These are phyloP conservation scores for Petromus typicus DNA, from an alignment of 2,113 vertebrate species.

Conservation along the genomic window DNA sequence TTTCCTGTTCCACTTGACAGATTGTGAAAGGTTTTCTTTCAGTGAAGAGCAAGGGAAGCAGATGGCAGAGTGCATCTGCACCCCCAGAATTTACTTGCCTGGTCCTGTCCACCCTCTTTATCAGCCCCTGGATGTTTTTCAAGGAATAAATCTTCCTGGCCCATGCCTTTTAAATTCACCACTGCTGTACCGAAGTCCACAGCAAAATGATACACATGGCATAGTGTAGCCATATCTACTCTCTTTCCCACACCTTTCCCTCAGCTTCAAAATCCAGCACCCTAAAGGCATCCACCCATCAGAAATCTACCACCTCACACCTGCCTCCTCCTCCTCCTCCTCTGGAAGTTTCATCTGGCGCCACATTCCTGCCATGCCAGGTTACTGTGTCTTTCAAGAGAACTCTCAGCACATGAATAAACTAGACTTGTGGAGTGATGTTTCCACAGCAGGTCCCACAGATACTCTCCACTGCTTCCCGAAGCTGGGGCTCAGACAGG, in stretches of 20 bases:
- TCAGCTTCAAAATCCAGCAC: background rate
- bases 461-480: background rate
- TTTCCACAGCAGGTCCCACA: background rate
- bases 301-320: background rate
- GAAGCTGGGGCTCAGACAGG: background rate
- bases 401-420: background rate
- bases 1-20: background rate
- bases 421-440: background rate
- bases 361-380: background rate
- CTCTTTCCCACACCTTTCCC: fast-evolving
- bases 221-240: background rate
- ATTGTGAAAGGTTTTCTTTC: background rate
- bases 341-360: background rate
- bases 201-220: background rate
- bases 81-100: background rate
- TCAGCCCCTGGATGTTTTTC: background rate
- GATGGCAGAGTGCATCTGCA: background rate
- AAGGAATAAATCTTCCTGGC: background rate
- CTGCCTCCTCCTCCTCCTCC: background rate
- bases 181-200: background rate
- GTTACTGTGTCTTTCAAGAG: background rate
- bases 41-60: background rate
- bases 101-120: background rate
- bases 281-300: background rate
- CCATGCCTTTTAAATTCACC: background rate